Percentiles rank a stretch among this genome's conserved stretches.
These are phyloP conservation scores for Holotrichia oblita DNA, from an alignment of 1,140 invertebrate genomes.

Conservation along the genomic window DNA sequence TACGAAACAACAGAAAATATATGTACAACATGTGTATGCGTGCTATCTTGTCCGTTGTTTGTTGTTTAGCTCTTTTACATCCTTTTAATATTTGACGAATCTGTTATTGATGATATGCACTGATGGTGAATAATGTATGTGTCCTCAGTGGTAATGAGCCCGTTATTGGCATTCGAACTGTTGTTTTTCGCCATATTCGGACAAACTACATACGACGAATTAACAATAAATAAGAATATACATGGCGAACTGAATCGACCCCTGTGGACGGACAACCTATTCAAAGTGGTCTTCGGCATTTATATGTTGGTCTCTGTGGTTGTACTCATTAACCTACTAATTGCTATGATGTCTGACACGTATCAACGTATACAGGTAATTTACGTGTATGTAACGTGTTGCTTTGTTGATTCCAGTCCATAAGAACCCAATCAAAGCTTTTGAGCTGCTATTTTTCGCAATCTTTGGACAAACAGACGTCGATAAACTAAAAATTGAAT, in stretches of 20 bases:
- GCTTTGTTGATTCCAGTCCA: conserved; percentile 79
- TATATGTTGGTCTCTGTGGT: conserved; percentile 98
- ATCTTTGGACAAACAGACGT: conserved; percentile 97
- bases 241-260: conserved; percentile 61
- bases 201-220: conserved; percentile 88
- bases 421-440: conserved; percentile 88
- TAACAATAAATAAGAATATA: conserved; percentile 69
- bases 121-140: conserved; percentile 49
- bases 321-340: conserved; percentile 97
- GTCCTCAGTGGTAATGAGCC: conserved; percentile 81
- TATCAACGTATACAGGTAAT: conserved; percentile 95
- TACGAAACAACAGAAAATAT: background rate
- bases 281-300: conserved; percentile 90
- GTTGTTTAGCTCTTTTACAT: background rate
- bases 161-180: conserved; percentile 92
- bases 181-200: conserved; percentile 98
- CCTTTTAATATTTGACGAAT: conserved; percentile 2
- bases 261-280: conserved; percentile 81
- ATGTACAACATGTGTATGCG: background rate
- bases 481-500: conserved; percentile 73
- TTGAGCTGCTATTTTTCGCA: conserved; percentile 98
- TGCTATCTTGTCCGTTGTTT: background rate
- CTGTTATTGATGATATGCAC: conserved; percentile 44
- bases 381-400: conserved; percentile 53
- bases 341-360: conserved; percentile 99